These are phyloP conservation scores for Cydia pomonella DNA, from an alignment of 1,140 invertebrate species.

Conservation along the genomic window DNA sequence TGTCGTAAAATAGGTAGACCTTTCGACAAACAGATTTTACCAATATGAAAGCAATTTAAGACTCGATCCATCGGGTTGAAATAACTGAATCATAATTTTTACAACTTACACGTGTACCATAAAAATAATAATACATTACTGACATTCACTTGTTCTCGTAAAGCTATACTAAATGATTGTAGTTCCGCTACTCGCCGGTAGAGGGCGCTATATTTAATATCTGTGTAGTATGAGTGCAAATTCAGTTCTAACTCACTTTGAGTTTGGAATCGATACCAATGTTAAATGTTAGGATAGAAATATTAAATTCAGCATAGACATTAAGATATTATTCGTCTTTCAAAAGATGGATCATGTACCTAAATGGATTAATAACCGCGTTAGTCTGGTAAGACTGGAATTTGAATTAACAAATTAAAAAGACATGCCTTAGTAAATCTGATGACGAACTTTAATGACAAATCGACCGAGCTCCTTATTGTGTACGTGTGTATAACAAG, in stretches of 20 bases:
- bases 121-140: constrained; percentile 34
- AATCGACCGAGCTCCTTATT: no score
- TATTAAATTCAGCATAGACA: no score
- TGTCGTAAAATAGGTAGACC: constrained; percentile 38
- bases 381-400: no score
- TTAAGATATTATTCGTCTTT: no score
- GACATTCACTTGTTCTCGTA: background rate
- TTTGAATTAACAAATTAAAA: no score
- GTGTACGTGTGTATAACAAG: no score
- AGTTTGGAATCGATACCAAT: background rate
- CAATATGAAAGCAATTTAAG: background rate
- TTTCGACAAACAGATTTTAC: background rate
- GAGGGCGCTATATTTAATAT: constrained; percentile 49
- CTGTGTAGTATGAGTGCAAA: background rate
- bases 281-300: no score
- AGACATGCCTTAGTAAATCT: no score
- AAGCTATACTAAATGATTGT: constrained; percentile 1
- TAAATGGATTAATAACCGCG: no score
- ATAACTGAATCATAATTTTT: constrained; percentile 1
- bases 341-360: no score
- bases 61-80: background rate
- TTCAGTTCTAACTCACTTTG: background rate
- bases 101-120: constrained; percentile 11
- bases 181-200: constrained; percentile 50
- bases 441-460: no score